A percentile compares a stretch with the other conserved stretches of the same genome.
phyloP scores from a whole-genome alignment of 2,113 vertebrate species.

The Phyllopteryx taeniolatus region DNA sequence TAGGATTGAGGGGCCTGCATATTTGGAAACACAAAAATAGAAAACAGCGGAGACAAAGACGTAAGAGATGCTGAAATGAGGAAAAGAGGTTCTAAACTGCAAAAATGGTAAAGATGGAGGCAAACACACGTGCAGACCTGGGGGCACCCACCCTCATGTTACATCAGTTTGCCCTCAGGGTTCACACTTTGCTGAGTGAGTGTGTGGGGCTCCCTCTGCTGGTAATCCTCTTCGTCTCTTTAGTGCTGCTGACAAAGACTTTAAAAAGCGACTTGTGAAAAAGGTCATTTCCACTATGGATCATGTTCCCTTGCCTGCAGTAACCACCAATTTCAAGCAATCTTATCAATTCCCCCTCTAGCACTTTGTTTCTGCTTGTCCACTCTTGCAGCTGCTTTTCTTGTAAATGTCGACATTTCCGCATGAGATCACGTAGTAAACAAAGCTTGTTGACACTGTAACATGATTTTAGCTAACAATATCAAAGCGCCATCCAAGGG shows the following conservation, averaged over 20 bases:
- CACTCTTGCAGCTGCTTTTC: slow-evolving; percentile 11
- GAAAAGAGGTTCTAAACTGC: not conserved
- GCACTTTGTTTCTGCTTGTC: not conserved
- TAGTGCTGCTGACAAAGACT: slow-evolving; percentile 19
- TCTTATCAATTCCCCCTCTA: slow-evolving; percentile 11
- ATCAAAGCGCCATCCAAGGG: slow-evolving; percentile 38
- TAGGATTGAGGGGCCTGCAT: slow-evolving; percentile 10
- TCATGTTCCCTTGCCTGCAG: slow-evolving; percentile 1
- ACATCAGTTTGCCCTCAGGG: slow-evolving; percentile 56
- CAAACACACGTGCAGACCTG: slow-evolving; percentile 34
- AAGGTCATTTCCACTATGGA: slow-evolving; percentile 4
- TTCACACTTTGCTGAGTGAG: slow-evolving; percentile 19
- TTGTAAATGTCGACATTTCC: slow-evolving; percentile 51
- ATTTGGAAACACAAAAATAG: slow-evolving; percentile 16
- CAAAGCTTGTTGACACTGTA: slow-evolving; percentile 44
- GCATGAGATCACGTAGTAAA: slow-evolving; percentile 32
- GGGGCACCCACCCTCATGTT: slow-evolving; percentile 48
- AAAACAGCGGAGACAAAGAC: not conserved
- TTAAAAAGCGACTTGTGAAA: slow-evolving; percentile 15
- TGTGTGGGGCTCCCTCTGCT: slow-evolving; percentile 64
- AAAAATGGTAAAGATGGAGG: slow-evolving; percentile 2
- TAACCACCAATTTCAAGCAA: slow-evolving; percentile 11
- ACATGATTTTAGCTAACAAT: slow-evolving; percentile 35
- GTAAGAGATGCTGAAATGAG: not conserved
- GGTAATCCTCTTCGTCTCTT: slow-evolving; percentile 29